phyloP scores from a whole-genome alignment of 2,113 vertebrate genomes.

The Chamaetylas fuelleborni region DNA sequence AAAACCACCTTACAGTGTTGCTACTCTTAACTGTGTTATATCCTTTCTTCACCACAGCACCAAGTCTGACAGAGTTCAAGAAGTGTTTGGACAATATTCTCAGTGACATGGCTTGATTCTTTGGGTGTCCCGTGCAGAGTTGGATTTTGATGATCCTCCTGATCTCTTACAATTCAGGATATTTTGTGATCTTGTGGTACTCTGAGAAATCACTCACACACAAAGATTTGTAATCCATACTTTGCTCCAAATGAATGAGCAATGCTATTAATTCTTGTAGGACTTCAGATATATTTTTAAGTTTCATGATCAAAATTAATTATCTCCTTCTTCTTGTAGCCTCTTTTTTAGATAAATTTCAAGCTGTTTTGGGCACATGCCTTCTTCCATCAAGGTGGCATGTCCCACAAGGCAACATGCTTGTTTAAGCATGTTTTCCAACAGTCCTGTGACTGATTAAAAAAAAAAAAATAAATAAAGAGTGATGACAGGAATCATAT shows the following conservation, averaged over 20 bases:
- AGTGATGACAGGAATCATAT: neutral
- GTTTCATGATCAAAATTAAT: neutral
- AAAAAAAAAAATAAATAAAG: neutral
- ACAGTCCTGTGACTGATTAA: neutral
- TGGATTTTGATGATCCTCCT: too few species aligned
- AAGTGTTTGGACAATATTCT: neutral
- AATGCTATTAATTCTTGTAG: neutral
- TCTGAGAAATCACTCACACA: rapidly evolving
- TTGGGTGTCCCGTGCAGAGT: neutral
- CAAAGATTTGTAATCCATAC: neutral
- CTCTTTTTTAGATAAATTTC: neutral
- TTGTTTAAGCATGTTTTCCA: neutral
- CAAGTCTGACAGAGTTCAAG: neutral
- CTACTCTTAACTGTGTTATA: neutral
- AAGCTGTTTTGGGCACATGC: neutral
- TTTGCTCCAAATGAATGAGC: neutral
- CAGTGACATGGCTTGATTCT: too few species aligned
- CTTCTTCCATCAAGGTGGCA: neutral
- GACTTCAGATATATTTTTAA: neutral
- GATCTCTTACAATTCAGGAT: neutral
- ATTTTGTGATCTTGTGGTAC: neutral
- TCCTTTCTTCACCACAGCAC: neutral
- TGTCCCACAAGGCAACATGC: neutral
- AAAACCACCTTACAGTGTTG: neutral
- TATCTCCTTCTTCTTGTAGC: neutral